Evolutionary conservation across 2,113 vertebrate species (phyloP).

Genomic region (Ancistrus triradiatus): DNA sequence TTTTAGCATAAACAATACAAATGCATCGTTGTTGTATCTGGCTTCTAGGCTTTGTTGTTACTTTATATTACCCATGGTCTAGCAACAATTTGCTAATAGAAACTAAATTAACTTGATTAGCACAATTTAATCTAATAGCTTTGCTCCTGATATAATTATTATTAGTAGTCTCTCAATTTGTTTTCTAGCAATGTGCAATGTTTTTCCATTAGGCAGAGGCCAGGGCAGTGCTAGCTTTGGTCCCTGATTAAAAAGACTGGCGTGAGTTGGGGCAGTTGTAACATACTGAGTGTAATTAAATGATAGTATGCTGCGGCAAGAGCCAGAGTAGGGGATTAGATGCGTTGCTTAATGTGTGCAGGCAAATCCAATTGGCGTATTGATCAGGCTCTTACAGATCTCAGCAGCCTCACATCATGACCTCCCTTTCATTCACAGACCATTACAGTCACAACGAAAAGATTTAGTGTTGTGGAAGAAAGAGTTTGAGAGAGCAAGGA

Average conservation of each 20-base stretch:
- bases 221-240: constrained; percentile 18
- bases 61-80: constrained; percentile 10
- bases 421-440: constrained; percentile 65
- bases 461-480: constrained; percentile 54
- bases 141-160: neutral
- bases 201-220: constrained; percentile 4
- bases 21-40: too few relatives aligned
- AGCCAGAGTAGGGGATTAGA: constrained; percentile 56
- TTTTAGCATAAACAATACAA: constrained; percentile 16
- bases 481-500: constrained; percentile 7
- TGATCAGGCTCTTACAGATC: constrained; percentile 64
- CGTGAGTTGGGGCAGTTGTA: constrained; percentile 39
- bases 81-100: constrained; percentile 2
- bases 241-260: constrained; percentile 56
- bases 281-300: constrained; percentile 59
- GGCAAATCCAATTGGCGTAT: constrained; percentile 64
- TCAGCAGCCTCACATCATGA: constrained; percentile 59
- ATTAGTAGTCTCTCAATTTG: neutral
- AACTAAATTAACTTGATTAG: neutral
- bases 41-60: constrained; percentile 23
- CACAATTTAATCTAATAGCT: neutral
- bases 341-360: constrained; percentile 62
- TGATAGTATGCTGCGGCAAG: constrained; percentile 51
- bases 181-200: neutral
- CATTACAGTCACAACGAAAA: constrained; percentile 54